phyloP scores from a whole-genome alignment of 2,113 vertebrate genomes.

The Rhinopomastus cyanomelas region DNA sequence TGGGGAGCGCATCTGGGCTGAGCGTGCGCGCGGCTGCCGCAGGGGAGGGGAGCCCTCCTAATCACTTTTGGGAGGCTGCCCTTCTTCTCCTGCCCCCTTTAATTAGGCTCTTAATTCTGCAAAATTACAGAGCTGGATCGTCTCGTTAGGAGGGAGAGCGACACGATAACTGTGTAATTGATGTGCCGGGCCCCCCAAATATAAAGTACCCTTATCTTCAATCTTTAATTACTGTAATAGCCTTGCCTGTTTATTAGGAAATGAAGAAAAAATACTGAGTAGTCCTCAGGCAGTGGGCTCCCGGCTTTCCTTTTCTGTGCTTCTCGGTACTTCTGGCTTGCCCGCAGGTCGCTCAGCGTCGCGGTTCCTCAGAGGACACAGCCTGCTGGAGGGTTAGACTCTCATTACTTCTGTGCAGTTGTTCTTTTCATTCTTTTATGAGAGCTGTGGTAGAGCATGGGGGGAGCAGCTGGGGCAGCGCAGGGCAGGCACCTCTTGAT shows the following conservation, averaged over 20 bases:
- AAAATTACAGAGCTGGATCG: not conserved
- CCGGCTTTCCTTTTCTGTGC: not conserved
- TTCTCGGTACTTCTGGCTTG: not conserved
- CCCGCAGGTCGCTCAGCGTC: not conserved
- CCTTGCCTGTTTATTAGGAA: conserved; percentile 40
- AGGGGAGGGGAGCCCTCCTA: not conserved
- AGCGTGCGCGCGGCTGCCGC: not conserved
- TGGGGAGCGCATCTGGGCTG: not conserved
- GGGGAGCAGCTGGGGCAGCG: rapidly evolving
- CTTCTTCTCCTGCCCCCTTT: not conserved
- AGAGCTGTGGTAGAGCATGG: not conserved
- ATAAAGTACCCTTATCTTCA: conserved; percentile 41
- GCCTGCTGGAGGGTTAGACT: not conserved
- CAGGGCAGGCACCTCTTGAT: not conserved
- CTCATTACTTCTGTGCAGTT: rapidly evolving
- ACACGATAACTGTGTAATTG: not conserved
- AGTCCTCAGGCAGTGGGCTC: not conserved
- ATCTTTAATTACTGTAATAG: conserved; percentile 62
- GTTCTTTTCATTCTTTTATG: not conserved
- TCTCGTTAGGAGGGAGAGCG: conserved; percentile 30
- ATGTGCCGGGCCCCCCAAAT: conserved; percentile 26
- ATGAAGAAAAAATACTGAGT: not conserved
- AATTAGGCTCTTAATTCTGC: not conserved
- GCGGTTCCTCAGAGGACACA: not conserved
- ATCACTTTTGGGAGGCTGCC: not conserved